Conservation (phyloP, 2,888 invertebrate species). For the Drosophila mettleri region DNA sequence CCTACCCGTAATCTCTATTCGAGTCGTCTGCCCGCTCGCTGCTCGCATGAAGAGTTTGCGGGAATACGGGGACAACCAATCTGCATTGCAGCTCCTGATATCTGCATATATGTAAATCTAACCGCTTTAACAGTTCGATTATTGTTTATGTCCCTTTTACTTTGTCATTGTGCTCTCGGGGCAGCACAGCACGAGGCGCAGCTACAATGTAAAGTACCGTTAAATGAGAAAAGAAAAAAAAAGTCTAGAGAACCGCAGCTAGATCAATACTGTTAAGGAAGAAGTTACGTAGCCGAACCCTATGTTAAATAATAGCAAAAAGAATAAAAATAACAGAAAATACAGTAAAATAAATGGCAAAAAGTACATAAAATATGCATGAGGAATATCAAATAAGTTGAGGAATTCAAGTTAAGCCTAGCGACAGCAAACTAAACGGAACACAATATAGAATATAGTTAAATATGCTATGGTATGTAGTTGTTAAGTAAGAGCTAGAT, state of each 20-base stretch:
- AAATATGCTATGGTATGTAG: constrained; percentile 47
- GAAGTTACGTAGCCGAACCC: constrained; percentile 46
- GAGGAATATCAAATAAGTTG: constrained; percentile 56
- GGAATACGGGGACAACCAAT: constrained; percentile 27
- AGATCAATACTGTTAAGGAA: constrained; percentile 49
- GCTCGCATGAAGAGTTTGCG: constrained; percentile 14
- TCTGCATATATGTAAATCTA: constrained; percentile 37
- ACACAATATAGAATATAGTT: constrained; percentile 42
- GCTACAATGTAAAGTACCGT: constrained; percentile 83
- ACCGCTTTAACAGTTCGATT: constrained; percentile 46
- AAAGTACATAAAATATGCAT: constrained; percentile 53
- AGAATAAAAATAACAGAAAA: constrained; percentile 3
- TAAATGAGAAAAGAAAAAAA: constrained; percentile 45
- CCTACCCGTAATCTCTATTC: constrained; percentile 29
- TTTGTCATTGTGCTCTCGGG: constrained; percentile 51
- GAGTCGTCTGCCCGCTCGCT: constrained; percentile 3
- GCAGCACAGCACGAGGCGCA: constrained; percentile 73
- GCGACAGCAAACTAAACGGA: constrained; percentile 44
- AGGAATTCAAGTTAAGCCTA: constrained; percentile 49
- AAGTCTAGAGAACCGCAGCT: constrained; percentile 49
- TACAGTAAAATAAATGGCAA: constrained; percentile 23
- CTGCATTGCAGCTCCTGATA: constrained; percentile 20
- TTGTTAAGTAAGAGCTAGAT: constrained; percentile 36
- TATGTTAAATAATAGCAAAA: constrained; percentile 41
- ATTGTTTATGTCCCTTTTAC: constrained; percentile 44